These are phyloP conservation scores for Entosphenus tridentatus DNA, from an alignment of 2,113 vertebrate genomes.

Conservation along the genomic window DNA sequence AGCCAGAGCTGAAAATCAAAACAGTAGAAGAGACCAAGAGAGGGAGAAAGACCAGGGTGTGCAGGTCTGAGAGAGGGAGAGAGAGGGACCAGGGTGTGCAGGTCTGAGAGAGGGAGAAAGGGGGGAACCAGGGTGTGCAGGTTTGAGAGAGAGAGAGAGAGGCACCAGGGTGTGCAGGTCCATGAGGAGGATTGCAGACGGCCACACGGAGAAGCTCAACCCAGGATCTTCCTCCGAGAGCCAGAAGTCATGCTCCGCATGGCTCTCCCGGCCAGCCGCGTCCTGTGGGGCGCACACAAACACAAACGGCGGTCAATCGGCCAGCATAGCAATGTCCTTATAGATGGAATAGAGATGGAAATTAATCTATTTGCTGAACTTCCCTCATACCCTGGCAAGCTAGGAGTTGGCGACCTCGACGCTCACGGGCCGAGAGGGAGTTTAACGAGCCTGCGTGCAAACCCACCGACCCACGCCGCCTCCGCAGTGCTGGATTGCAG, in stretches of 20 bases:
- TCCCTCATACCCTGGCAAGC: too few relatives aligned
- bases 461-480: too few relatives aligned
- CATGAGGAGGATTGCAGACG: conserved; percentile 68
- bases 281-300: conserved; percentile 26
- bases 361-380: too few relatives aligned
- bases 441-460: too few relatives aligned
- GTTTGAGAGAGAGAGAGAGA: conserved; percentile 7
- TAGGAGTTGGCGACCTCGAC: too few relatives aligned
- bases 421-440: too few relatives aligned
- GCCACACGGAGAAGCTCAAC: conserved; percentile 40
- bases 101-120: not conserved
- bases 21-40: not conserved
- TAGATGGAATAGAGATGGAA: too few relatives aligned
- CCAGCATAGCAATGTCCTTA: too few relatives aligned
- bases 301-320: too few relatives aligned
- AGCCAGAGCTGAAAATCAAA: conserved; percentile 16
- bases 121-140: too few relatives aligned
- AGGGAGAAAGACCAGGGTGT: not conserved
- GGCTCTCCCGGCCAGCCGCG: conserved; percentile 31
- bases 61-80: not conserved
- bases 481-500: too few relatives aligned
- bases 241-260: conserved; percentile 41
- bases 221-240: conserved; percentile 31
- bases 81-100: not conserved
- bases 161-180: conserved; percentile 52